Base-by-base conservation (phyloP, 1,140 invertebrate genomes). In the Tetraneura akinire region DNA sequence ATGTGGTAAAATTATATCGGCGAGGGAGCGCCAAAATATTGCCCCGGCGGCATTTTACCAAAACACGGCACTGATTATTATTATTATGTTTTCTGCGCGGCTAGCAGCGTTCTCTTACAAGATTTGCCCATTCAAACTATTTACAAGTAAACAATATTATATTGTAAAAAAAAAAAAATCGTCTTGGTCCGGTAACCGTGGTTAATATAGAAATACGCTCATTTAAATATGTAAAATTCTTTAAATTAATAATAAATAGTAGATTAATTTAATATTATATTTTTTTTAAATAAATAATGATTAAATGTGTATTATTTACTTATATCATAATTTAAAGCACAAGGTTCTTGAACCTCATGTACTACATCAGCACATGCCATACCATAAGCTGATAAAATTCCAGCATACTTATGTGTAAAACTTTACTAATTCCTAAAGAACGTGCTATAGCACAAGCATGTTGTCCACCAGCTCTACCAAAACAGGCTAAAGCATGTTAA, bases 281-380 rank as follows among this genome's bases (percentile, higher is more conserved):
- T n/a, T n/a, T n/a, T n/a, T n/a, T n/a, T n/a, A n/a, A n/a, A n/a
- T n/a, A 13, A 8, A 47, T 47, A 14, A 10, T 47, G 9, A 47
- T 16, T 68, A 3, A n/a, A n/a, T 57, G 23, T 10, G 1, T 37
- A 74, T 60, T 74, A 53, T 26, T 81, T 82, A 88, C 88, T 86
- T 84, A 81, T 16, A 29, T 84, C 82, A 85, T 96, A 98, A 73
- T 87, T 86, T 83, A 91, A 87, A 0, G 92, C 92, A 86, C 91
- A 92, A 0, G 97, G 95, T 85, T 95, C 92, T 87, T 98, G 96
- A 9, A 90, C 88, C 87, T 99, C 98, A 83, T 96, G 91, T 0
- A 99, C 97, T 53, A 99, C 96, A 88, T 99, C 96, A 10, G 98
- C 98, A 80, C 99, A 87, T 1, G 96, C 97, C 91, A 99, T 97